phyloP scores from a whole-genome alignment of 2,888 invertebrate genomes.

The Tubulanus polymorphus region DNA sequence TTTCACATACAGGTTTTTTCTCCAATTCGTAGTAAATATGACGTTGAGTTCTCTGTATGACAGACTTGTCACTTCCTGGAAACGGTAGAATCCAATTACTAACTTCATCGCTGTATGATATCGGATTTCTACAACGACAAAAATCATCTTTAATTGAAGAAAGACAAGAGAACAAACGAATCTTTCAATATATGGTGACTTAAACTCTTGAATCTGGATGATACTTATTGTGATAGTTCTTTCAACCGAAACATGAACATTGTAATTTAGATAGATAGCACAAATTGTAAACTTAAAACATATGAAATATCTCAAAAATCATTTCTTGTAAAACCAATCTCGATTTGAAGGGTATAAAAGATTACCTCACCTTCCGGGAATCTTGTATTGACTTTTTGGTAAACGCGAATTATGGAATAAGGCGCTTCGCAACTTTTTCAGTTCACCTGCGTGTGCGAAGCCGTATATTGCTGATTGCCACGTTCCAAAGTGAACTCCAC shows the following conservation, averaged over 20 bases:
- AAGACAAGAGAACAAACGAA: no score
- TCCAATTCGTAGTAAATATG: conserved; percentile 66
- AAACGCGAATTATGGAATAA: conserved; percentile 62
- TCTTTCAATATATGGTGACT: no score
- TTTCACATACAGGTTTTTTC: conserved; percentile 62
- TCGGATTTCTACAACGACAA: conserved; percentile 26
- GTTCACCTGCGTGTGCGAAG: conserved; percentile 63
- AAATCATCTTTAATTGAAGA: no score
- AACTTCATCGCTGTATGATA: conserved; percentile 49
- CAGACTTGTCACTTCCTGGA: conserved; percentile 76
- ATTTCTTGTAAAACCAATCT: neutral
- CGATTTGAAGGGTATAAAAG: neutral
- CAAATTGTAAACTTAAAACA: conserved; percentile 4
- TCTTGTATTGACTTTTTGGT: conserved; percentile 34
- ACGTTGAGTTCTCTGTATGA: conserved; percentile 77
- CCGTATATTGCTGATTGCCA: conserved; percentile 85
- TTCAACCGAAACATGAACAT: no score
- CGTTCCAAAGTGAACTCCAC: conserved; percentile 72
- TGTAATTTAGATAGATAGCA: no score
- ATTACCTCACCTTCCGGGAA: conserved; percentile 27
- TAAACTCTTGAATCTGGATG: no score
- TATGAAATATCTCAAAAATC: neutral
- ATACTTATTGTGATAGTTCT: no score
- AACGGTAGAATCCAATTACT: conserved; percentile 71
- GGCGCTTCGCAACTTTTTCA: conserved; percentile 64